Evolutionary conservation across 2,888 invertebrate genomes (phyloP), one percentile per base, ranked within the genome.

Genomic region (Acanthoscelides obtectus): DNA sequence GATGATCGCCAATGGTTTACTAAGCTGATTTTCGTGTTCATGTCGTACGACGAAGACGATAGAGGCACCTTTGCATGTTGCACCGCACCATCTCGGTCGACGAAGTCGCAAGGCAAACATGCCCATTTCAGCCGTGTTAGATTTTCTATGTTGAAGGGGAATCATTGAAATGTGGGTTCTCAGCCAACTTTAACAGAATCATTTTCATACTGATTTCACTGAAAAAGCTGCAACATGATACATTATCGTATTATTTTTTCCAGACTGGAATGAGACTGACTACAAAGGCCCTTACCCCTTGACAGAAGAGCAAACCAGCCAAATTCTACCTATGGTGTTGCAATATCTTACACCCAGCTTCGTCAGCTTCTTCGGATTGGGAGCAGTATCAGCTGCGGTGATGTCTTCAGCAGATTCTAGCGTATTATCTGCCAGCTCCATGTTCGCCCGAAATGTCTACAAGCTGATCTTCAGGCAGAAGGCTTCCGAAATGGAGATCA

Each of bases 361-460:
- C 85, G 96, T 99, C 22, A 96, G 98, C 2, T 99, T 99, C 88
- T 95, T 99, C 83, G 77, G 77, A 6, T 90, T 99, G 76, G 99
- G 99, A 0, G 99, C 99, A 6, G 98, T 99, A 6, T 98, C 98
- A 0, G 99, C 99, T 0, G 99, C 99, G 21, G 99, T 99, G 76
- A 99, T 99, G 99, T 98, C 98, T 64, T 98, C 98, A 0, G 99
- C 99, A 0, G 99, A 99, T 86, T 99, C 99, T 70, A 98, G 98
- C 79, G 97, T 99, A 69, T 89, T 99, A 21, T 98, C 98, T 22
- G 99, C 99, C 2, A 96, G 97, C 79, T 97, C 98, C 25, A 99
- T 99, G 99, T 99, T 99, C 84, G 98, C 99, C 75, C 91, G 98
- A 84, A 99, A 99, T 86, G 95, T 99, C 79, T 99, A 99, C 90